These are phyloP conservation scores for Ellobius talpinus DNA, from an alignment of 2,113 vertebrate species.

Conservation along the genomic window DNA sequence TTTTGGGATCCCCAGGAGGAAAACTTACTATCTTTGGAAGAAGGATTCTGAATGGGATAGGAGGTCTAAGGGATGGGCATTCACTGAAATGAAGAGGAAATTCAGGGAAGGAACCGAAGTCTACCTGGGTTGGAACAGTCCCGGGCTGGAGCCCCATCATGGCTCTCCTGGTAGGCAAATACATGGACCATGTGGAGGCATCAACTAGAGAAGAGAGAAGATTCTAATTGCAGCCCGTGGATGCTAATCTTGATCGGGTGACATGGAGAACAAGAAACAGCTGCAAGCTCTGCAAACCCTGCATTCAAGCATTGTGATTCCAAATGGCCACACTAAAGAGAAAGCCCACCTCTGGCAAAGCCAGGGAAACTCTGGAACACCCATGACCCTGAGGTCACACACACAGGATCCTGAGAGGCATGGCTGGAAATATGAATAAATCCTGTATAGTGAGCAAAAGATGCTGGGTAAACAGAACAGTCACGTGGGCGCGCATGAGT, in stretches of 20 bases:
- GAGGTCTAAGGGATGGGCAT: accelerated
- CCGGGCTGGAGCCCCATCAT: accelerated
- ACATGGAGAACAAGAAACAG: neutral
- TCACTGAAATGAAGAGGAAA: neutral
- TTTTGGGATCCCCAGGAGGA: neutral
- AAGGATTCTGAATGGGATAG: neutral
- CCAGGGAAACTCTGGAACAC: neutral
- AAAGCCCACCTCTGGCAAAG: neutral
- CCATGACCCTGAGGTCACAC: neutral
- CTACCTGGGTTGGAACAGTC: no score
- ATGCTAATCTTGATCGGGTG: neutral
- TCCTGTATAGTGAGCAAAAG: neutral
- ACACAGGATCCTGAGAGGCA: neutral
- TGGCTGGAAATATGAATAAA: neutral
- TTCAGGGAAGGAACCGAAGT: neutral
- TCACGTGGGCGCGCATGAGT: neutral
- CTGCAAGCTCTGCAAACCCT: no score
- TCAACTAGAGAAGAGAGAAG: neutral
- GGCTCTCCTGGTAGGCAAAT: accelerated
- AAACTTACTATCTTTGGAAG: neutral
- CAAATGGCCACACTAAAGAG: no score
- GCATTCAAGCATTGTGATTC: neutral
- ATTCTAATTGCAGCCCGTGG: neutral
- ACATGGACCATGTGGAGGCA: accelerated
- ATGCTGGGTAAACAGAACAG: no score